Evolutionary conservation across 2,888 invertebrate species (phyloP), one percentile per base, ranked within the genome.

Genomic region (Andrena minutula): DNA sequence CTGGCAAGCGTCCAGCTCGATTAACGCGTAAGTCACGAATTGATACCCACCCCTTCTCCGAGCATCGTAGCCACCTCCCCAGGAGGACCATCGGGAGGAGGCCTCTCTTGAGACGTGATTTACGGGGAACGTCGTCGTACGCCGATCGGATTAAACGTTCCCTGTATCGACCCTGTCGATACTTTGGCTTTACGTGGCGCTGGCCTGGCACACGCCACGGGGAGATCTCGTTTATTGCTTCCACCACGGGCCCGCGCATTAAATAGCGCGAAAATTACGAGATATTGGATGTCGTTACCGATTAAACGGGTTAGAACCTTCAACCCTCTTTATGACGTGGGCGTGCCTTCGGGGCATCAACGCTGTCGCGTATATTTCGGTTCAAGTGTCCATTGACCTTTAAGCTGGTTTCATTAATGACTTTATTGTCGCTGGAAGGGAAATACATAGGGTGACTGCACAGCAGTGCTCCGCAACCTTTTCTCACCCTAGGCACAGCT

Each of bases 91-190:
- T 75, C 51, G 16, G 1, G 16, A 70, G 47, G n/a, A 2, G n/a
- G 26, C 51, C 70, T 64, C 82, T 51, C 66, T 75, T 66, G 66
- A 61, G 69, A 60, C 75, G 80, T 89, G 88, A 85, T 83, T 85
- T 83, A 88, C 83, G 75, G 75, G 64, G 83, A 28, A 69, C 53
- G 84, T 32, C 85, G 75, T 41, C 83, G 75, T 70, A 58, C 75
- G 77, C 78, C 82, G 82, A 88, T 86, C 82, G 85, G 86, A 89
- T 89, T 89, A 49, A 87, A 88, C 83, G 87, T 79, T 82, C 63
- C 35, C 56, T 70, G 47, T 68, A 83, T 65, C 72, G 61, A 61
- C 68, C 7, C 64, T 70, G 76, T 65, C 79, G 73, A 74, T 84
- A 79, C 66, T 71, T 61, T 41, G 74, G 60, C 69, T 47, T 10